Base-by-base conservation (phyloP, 2,113 vertebrate genomes). In the Chaetodon trifascialis region DNA sequence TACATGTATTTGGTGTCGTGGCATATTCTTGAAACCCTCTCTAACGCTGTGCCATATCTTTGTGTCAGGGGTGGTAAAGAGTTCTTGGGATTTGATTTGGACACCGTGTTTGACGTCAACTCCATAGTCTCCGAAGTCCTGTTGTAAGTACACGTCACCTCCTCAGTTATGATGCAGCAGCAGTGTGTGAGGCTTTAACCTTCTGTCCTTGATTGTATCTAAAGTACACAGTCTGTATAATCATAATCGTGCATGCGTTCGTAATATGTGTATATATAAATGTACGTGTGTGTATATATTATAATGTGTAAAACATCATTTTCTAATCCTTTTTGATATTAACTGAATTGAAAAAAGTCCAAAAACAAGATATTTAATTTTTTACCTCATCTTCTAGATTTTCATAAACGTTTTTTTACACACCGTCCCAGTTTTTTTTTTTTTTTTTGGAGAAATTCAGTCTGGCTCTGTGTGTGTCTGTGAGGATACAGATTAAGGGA, bases 91-190 rank as follows among this genome's bases (percentile, higher is more conserved):
- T 98, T 99, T 84, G 96, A 96, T 47, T 92, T 95, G 0, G 97
- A 99, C 58, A 96, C 96, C 0, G 94, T 99, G 76, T 99, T 98
- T 80, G 96, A 98, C 0, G 94, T 97, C 69, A 94, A 97, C 82
- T 97, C 98, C 86, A 95, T 99, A 0, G 92, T 99, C 1, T 97
- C 98, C 4, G 97, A 99, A 16, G 93, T 97, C 62, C 88, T 99
- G 23, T 99, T 99, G 98, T 99, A 81, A 99, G 97, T 97, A 92
- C 66, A 10, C 46, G 54, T 4, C 14, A 0, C n/a, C n/a, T 5
- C 5, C 7, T 59, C 30, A 34, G 17, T 66, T 10, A 3, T 56
- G n/a, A 34, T 19, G 51, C 2, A 34, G 1, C 51, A 44, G 10
- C 17, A 14, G 10, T 38, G 46, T 44, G 17, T 11, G 17, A 42